Conservation (phyloP, 1,140 invertebrate genomes). For the Medauroidea extradentata region DNA sequence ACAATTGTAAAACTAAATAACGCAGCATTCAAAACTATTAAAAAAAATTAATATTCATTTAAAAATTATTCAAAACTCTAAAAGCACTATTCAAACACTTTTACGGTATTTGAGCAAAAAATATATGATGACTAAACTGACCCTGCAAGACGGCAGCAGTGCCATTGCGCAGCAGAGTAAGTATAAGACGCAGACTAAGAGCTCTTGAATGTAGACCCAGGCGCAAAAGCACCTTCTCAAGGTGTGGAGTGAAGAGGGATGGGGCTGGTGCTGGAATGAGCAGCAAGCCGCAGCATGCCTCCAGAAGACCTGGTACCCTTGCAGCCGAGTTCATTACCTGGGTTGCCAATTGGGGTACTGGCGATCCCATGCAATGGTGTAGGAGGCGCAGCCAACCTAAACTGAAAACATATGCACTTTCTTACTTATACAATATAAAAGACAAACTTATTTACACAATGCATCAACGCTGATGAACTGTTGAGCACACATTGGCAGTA, state of each 20-base stretch:
- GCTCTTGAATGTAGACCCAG: constrained; percentile 55
- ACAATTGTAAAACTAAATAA: no score
- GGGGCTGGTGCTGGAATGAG: constrained; percentile 60
- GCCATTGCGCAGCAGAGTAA: constrained; percentile 52
- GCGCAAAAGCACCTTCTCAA: constrained; percentile 58
- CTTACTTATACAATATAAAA: not conserved
- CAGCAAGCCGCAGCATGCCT: constrained; percentile 68
- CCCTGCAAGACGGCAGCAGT: constrained; percentile 13
- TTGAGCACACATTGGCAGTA: no score
- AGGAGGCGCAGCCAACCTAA: constrained; percentile 64
- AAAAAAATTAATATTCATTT: no score
- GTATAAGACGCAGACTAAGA: constrained; percentile 54
- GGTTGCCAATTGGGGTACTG: constrained; percentile 35
- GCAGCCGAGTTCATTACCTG: constrained; percentile 1
- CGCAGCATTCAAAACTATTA: no score
- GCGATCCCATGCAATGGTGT: constrained; percentile 59
- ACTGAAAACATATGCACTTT: no score
- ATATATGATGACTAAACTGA: no score
- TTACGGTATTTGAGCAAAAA: no score
- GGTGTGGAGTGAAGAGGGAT: constrained; percentile 55
- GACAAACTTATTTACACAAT: not conserved
- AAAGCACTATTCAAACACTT: no score
- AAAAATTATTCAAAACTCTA: no score
- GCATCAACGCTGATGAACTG: no score
- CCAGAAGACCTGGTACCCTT: constrained; percentile 51